Conservation (phyloP, 2,113 vertebrate species). For the Myodes glareolus region DNA sequence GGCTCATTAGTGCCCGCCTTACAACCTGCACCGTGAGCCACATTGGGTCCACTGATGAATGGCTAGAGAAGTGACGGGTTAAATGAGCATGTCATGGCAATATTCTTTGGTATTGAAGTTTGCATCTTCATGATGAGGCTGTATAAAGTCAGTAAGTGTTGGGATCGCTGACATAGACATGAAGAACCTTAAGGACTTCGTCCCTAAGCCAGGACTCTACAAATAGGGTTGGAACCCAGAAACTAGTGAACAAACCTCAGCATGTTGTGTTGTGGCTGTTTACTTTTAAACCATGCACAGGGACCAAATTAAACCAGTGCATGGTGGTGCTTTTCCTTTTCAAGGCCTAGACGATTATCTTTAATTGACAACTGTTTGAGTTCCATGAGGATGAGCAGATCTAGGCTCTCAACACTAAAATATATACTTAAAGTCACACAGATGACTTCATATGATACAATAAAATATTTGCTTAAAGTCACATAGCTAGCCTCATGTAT, state of each 20-base stretch:
- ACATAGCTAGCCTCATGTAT: background rate
- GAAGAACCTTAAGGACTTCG: background rate
- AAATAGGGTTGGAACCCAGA: constrained; percentile 52
- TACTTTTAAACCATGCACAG: constrained; percentile 2
- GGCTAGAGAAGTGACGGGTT: background rate
- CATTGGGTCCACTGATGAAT: background rate
- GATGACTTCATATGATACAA: background rate
- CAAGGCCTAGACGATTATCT: background rate
- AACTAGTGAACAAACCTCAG: background rate
- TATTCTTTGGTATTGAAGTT: background rate
- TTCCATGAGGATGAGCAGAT: constrained; percentile 33
- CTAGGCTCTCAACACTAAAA: background rate
- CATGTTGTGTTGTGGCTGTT: background rate
- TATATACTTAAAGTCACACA: background rate
- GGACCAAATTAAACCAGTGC: constrained; percentile 10
- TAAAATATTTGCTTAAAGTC: background rate
- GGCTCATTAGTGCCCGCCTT: background rate
- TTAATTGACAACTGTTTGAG: constrained; percentile 2
- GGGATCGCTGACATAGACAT: constrained; percentile 39
- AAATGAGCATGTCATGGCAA: constrained; percentile 21
- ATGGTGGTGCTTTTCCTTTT: background rate
- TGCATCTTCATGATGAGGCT: background rate
- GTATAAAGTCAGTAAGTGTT: background rate
- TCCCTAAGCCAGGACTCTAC: constrained; percentile 51
- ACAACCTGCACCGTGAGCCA: background rate